Base-by-base conservation (phyloP, 2,797 vertebrate species). In the Danio jaintianensis region DNA sequence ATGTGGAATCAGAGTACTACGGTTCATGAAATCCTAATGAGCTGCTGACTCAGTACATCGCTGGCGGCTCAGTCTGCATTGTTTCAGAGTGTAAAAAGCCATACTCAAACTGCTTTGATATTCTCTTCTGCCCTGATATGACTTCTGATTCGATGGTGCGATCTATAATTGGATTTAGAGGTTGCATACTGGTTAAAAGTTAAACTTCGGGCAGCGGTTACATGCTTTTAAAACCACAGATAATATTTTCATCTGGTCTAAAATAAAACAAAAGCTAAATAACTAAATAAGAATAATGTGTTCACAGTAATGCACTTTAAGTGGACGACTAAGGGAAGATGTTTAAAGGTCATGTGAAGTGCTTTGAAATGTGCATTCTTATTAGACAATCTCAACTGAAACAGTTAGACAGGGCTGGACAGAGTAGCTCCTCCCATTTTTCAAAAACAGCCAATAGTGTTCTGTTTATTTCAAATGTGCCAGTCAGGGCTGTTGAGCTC, bases 1-100 rank as follows among this genome's bases (percentile, higher is more conserved):
- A 29, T 64, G 47, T 52, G 59, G n/a, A 63, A 36, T 53, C 36
- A 20, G 52, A 45, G 47, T 38, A 16, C 2, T 5, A 11, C 0
- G 47, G 5, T 13, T 76, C 48, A 76, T 75, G 47, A 64, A 76
- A 64, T 43, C 64, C 61, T 64, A 64, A 43, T 64, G 61, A 64
- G 48, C 7, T 53, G 74, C 61, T 76, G 74, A 76, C 74, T 75
- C 73, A 12, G 48, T 22, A 12, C 38, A n/a, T 75, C 16, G 59
- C 59, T 75, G 73, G 12, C 0, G 36, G n/a, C 40, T 48, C 38
- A 53, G 6, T 10, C 38, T 62, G 47, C 59, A 45, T 13, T 50
- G 36, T 61, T 81, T 22, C 45, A 4, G 38, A 52, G 47, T 55
- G 4, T 36, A 5, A 55, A 15, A 42, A n/a, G 29, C n/a, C 6